Evolutionary conservation across 2,888 invertebrate species (phyloP), one percentile per base, ranked within the genome.

Genomic region (Rhingia rostrata): DNA sequence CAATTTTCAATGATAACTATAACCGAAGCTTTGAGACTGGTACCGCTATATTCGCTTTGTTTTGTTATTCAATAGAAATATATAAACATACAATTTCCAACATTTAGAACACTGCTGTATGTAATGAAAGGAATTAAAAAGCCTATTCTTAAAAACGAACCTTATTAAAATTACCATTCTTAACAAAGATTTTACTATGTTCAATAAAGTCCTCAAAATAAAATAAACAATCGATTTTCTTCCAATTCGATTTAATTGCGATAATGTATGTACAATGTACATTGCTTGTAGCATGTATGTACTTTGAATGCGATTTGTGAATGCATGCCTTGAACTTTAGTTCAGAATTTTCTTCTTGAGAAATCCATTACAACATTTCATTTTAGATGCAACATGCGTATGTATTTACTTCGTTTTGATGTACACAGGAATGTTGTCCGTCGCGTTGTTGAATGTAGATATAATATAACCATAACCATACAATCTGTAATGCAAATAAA

Each of bases 401-500:
- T 49, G 43, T 3, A 37, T 53, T 60, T 69, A 9, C 39, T 3
- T 10, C 14, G 9, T 39, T 32, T 51, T 54, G 54, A 54, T 69
- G 58, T 45, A 64, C 2, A 22, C 51, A 45, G 66, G 60, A 73
- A 72, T 73, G 60, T 33, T 45, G 45, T 64, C 63, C 74, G 35
- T 69, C 51, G 41, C 49, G 12, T 64, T 45, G 64, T 64, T 35
- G 72, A 66, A 49, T 33, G 58, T 51, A 45, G 63, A 22, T 22
- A 14, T 22, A 47, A 49, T 30, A 30, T 9, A 49, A 74, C 61
- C 74, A 63, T 74, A 74, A 81, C 49, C 51, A 41, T 30, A 37
- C 67, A 69, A 74, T 80, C 69, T 69, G 49, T 33, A 63, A 81
- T 69, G 56, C 63, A 74, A 81, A 74, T 69, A 64, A 73, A 54